A percentile compares a stretch with the other conserved stretches of the same genome.
Conservation (phyloP, 1,140 invertebrate genomes). For the Callitettix versicolor region DNA sequence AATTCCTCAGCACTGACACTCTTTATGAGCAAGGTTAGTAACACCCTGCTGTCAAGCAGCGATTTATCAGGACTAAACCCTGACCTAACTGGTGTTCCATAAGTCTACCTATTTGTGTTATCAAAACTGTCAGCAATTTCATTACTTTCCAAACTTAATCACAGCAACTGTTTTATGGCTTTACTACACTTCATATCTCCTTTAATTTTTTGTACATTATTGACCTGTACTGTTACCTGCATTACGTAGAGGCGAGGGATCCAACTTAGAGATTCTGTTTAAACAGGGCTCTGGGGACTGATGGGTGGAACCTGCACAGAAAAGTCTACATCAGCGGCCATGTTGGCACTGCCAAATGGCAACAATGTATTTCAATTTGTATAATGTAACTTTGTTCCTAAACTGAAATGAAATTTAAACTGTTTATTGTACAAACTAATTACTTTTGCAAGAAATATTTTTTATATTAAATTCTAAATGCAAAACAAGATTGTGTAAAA, state of each 20-base stretch:
- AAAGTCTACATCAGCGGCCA: constrained; percentile 3
- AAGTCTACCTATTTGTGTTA: no score
- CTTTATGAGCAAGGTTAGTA: no score
- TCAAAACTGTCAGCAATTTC: no score
- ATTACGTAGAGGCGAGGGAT: constrained; percentile 45
- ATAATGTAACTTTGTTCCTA: neutral
- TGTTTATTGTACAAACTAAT: neutral
- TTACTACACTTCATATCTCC: neutral
- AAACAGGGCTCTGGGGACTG: constrained; percentile 19
- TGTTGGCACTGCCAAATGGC: neutral
- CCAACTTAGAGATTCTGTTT: constrained; percentile 29
- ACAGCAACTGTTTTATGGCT: neutral
- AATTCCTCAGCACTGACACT: no score
- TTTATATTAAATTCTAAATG: no score
- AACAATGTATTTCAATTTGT: neutral
- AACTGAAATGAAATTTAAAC: neutral
- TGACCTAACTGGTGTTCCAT: no score
- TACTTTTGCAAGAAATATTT: neutral
- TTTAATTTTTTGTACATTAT: neutral
- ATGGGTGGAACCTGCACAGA: neutral
- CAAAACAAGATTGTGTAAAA: no score
- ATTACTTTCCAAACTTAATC: neutral
- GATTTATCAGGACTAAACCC: no score
- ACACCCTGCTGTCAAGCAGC: no score
- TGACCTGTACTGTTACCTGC: constrained; percentile 33